Evolutionary conservation across 2,113 vertebrate species (phyloP), one percentile per base, ranked within the genome.

Genomic region (Muscicapa adusta): DNA sequence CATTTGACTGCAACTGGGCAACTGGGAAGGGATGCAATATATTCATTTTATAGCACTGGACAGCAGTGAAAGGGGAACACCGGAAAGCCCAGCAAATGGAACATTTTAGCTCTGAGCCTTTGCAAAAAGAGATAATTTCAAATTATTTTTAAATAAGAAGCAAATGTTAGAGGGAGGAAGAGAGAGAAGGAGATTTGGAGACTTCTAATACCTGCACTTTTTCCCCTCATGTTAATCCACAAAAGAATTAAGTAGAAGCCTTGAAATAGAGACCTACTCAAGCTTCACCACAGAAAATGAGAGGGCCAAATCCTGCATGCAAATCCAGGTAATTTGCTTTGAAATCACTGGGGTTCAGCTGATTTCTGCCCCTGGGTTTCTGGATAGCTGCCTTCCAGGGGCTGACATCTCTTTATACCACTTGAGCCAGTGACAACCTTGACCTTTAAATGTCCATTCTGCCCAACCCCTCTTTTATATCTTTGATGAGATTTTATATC

Each of bases 1-100:
- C 61, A 67, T 97, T 97, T 97, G 98, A 98, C 98, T 96, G 96
- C 96, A n/a, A n/a, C n/a, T n/a, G n/a, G 95, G 97, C 98, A 96
- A 96, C 93, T 28, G 76, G 96, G 93, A 95, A 98, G 95, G 95
- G 96, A 90, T 96, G 96, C 96, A 96, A 97, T 98, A 97, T 97
- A 96, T 97, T 97, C 98, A 94, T 77, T 98, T 98, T 97, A 97
- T 96, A 95, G 96, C 15, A 16, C 78, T 42, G 58, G 92, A 94
- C 93, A 96, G 96, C 94, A 94, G 70, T 89, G 96, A 96, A 76
- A 63, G 79, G 85, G 81, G 50, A 95, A 88, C 33, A 84, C 93
- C 15, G 8, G 86, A 95, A 97, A 94, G 89, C 88, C 89, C 72
- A 77, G 96, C 89, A 97, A 97, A 97, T 93, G 92, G 93, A 97